These are phyloP conservation scores for Pipa parva DNA, from an alignment of 2,113 vertebrate genomes.

Conservation along the genomic window DNA sequence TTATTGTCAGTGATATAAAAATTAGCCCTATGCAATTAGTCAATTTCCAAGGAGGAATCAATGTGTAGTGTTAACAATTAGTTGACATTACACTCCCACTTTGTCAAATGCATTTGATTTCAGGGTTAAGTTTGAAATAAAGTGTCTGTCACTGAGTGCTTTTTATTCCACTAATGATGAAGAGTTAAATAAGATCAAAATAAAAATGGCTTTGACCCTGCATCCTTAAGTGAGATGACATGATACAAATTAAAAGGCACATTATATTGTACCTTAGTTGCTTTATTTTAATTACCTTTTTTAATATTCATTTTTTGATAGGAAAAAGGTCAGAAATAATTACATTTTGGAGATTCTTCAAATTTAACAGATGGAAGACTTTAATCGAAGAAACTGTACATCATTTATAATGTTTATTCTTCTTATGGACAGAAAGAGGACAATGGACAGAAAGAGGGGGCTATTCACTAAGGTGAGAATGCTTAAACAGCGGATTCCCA, in stretches of 20 bases:
- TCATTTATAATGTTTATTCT: slow-evolving; percentile 13
- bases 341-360: slow-evolving; percentile 40
- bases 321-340: slow-evolving; percentile 36
- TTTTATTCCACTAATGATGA: slow-evolving; percentile 28
- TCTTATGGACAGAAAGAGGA: slow-evolving; percentile 7
- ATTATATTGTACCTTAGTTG: slow-evolving; percentile 34
- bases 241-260: slow-evolving; percentile 41
- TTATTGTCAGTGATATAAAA: slow-evolving; percentile 65
- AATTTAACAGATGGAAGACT: slow-evolving; percentile 20
- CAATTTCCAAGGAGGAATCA: slow-evolving; percentile 50
- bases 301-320: slow-evolving; percentile 38
- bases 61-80: slow-evolving; percentile 60
- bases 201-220: slow-evolving; percentile 38
- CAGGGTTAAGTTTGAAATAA: slow-evolving; percentile 45
- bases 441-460: no score
- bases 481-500: no score
- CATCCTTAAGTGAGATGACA: slow-evolving; percentile 28
- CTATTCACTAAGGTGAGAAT: no score
- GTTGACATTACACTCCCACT: slow-evolving; percentile 57
- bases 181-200: slow-evolving; percentile 38
- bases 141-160: slow-evolving; percentile 29
- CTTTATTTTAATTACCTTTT: slow-evolving; percentile 41
- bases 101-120: slow-evolving; percentile 52
- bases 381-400: slow-evolving; percentile 12
- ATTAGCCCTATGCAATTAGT: slow-evolving; percentile 65